Percentiles rank a stretch among this genome's conserved stretches.
These are phyloP conservation scores for Drosophila jambulina DNA, from an alignment of 1,140 invertebrate genomes.

Conservation along the genomic window DNA sequence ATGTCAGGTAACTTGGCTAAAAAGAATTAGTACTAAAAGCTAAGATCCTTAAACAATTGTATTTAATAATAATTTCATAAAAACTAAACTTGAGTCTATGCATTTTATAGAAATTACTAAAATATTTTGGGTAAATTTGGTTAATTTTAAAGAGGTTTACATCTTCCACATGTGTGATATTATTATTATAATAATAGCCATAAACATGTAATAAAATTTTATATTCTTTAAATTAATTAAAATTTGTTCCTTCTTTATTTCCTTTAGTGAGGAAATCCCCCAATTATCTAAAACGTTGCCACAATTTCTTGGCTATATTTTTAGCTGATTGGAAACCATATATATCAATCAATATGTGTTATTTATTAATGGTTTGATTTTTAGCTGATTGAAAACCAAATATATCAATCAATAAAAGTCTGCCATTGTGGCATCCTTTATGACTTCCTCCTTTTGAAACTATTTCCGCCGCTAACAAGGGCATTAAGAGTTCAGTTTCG, in stretches of 20 bases:
- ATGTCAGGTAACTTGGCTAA: not conserved
- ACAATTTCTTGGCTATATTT: not conserved
- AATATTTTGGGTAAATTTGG: not conserved
- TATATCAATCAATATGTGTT: constrained; percentile 6
- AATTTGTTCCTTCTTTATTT: too few relatives aligned
- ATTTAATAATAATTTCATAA: not conserved
- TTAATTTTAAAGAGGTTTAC: too few relatives aligned
- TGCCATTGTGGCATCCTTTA: not conserved
- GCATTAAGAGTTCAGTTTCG: constrained; percentile 37
- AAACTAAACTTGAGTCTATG: not conserved
- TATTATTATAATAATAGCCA: too few relatives aligned
- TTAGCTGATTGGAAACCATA: constrained; percentile 2
- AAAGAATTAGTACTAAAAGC: not conserved
- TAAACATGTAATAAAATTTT: too few relatives aligned
- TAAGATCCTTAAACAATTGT: not conserved
- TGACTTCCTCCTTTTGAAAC: constrained; percentile 7
- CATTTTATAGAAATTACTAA: not conserved
- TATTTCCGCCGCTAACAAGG: constrained; percentile 31
- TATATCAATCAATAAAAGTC: constrained; percentile 22
- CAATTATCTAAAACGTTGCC: not conserved
- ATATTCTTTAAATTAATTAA: too few relatives aligned
- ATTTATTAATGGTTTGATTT: too few relatives aligned
- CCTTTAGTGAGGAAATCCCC: not conserved
- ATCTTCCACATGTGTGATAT: too few relatives aligned
- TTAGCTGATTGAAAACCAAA: constrained; percentile 14